Base-by-base conservation (phyloP, 2,113 vertebrate genomes). In the Chaetura pelagica region DNA sequence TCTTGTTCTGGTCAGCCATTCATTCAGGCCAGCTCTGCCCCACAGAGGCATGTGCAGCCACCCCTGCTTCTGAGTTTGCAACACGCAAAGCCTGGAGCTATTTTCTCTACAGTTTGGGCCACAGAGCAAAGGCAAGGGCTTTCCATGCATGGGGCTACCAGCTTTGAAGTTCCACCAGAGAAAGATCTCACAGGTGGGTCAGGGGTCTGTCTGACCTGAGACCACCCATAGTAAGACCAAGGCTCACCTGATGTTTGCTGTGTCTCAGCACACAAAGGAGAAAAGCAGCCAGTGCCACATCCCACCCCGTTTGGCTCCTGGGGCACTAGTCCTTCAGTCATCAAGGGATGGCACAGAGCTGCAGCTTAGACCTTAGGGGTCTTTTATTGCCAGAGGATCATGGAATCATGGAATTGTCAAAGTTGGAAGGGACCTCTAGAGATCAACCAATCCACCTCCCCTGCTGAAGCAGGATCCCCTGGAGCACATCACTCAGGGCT, bases 1-100 rank as follows among this genome's bases (percentile, higher is more conserved):
- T 88, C 75, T 55, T 16, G 7, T 92, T 90, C 85, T 0, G 44
- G 76, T 88, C 89, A 96, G 86, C 38, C 80, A 42, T 69, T 74
- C 48, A 88, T 93, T 95, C 78, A 49, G 79, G 90, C 79, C 55
- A 91, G 90, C 93, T 86, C 94, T 96, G 84, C 94, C 93, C 80
- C 32, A 5, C 7, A 6, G 83, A 86, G 54, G 35, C 72, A 95
- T 93, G 83, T 89, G 40, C 69, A 89, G 32, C n/a, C 90, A 89
- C 6, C 0, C 63, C 87, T 91, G 86, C 86, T 90, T 77, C 86
- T 68, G 78, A 51, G 35, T 82, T 89, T 79, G 74, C 73, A 89
- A 57, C 61, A 14, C 16, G 21, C 55, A 54, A 52, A 93, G 34
- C 55, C 51, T 5, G 19, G 26, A 71, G 80, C n/a, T 94, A 78